Evolutionary conservation across 2,113 vertebrate genomes (phyloP).

Genomic region (Carlito syrichta): DNA sequence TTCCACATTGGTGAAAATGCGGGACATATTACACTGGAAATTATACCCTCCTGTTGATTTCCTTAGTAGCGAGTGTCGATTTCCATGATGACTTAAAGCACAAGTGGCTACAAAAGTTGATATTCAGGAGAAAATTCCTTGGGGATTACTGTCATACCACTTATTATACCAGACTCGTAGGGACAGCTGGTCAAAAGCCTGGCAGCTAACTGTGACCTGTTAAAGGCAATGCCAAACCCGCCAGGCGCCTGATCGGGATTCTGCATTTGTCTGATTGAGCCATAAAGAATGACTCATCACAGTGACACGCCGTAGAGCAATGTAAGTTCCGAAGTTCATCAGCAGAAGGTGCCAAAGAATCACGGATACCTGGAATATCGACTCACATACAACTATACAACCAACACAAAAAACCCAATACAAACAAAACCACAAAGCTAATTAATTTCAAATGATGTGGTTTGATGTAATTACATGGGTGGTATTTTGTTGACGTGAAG

Average conservation of each 20-base stretch:
- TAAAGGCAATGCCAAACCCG: background rate
- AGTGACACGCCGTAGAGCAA: background rate
- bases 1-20: background rate
- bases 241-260: background rate
- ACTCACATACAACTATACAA: background rate
- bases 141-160: background rate
- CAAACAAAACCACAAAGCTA: background rate
- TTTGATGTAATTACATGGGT: background rate
- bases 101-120: background rate
- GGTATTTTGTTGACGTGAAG: background rate
- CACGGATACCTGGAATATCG: background rate
- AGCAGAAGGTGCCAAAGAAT: background rate
- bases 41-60: background rate
- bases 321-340: background rate
- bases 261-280: background rate
- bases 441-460: background rate
- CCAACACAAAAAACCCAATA: background rate
- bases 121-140: background rate
- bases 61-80: background rate
- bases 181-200: background rate
- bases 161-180: background rate
- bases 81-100: background rate
- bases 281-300: constrained; percentile 23
- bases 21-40: background rate
- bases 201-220: background rate